A percentile compares a stretch with the other conserved stretches of the same genome.
phyloP scores from a whole-genome alignment of 2,797 vertebrate species.

The Pangasius macronema region DNA sequence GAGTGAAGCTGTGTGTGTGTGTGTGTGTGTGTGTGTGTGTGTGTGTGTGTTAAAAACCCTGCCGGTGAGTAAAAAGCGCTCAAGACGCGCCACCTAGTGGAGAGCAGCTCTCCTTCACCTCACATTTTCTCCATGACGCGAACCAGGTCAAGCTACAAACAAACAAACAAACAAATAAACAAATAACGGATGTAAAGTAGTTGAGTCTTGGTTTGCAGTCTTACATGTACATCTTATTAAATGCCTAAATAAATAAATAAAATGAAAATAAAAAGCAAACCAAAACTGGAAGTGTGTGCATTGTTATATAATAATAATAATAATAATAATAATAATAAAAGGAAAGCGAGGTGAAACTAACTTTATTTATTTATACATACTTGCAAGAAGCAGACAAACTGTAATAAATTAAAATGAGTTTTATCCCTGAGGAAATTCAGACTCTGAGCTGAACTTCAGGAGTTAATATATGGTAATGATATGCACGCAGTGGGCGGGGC shows the following conservation, averaged over 20 bases:
- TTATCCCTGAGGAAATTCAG: neutral
- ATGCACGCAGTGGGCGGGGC: neutral
- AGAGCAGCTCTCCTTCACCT: neutral
- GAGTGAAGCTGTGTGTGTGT: neutral
- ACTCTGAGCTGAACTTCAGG: neutral
- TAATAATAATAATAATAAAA: no score
- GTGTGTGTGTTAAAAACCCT: neutral
- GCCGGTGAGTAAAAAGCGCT: slow-evolving; percentile 45
- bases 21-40: neutral
- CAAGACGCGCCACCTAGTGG: slow-evolving; percentile 71
- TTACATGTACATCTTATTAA: no score
- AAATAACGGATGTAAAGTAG: neutral
- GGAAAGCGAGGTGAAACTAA: neutral
- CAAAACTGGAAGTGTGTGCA: no score
- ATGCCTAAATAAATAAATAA: no score
- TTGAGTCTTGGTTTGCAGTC: no score
- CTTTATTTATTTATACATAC: neutral
- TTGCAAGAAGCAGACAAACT: neutral
- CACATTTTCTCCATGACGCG: neutral
- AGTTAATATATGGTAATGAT: neutral
- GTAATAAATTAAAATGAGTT: neutral
- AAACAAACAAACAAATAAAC: neutral
- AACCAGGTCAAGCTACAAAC: neutral
- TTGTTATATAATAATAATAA: no score
- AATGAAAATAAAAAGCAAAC: no score